Conservation (phyloP, 2,888 invertebrate species). For the Liodrosophila aerea region DNA sequence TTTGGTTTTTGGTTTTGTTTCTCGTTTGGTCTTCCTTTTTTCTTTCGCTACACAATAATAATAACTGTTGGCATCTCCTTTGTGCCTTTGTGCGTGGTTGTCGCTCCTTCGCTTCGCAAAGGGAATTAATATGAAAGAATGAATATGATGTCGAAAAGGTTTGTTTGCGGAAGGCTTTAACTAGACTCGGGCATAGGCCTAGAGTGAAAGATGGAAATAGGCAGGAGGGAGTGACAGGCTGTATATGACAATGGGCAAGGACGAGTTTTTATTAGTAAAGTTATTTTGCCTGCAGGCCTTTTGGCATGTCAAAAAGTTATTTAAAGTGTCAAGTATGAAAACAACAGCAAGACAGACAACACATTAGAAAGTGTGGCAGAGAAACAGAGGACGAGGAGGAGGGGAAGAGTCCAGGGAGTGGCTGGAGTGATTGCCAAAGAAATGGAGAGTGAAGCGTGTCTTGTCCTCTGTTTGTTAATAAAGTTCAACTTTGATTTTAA, state of each 20-base stretch:
- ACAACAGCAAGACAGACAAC: not conserved
- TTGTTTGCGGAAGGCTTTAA: constrained; percentile 20
- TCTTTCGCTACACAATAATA: constrained; percentile 18
- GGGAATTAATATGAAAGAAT: constrained; percentile 25
- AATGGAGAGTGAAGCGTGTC: constrained; percentile 3
- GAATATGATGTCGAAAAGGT: constrained; percentile 24
- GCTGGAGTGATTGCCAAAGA: not conserved
- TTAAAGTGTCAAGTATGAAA: constrained; percentile 24
- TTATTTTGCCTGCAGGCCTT: constrained; percentile 8
- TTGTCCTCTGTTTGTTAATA: too few relatives aligned
- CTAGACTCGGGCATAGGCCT: constrained; percentile 10
- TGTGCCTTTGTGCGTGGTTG: too few relatives aligned
- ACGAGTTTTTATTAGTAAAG: constrained; percentile 16
- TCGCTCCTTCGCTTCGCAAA: not conserved
- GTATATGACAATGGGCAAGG: constrained; percentile 2
- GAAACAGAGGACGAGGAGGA: not conserved
- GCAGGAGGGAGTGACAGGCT: not conserved
- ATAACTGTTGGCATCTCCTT: constrained; percentile 46
- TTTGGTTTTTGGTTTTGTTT: too few relatives aligned
- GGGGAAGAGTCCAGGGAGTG: not conserved
- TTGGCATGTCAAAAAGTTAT: constrained; percentile 14
- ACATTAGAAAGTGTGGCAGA: not conserved
- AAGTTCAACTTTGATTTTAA: too few relatives aligned
- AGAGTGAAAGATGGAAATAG: not conserved
- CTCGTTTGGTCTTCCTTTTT: too few relatives aligned